Percentiles rank a stretch among this genome's conserved stretches.
Evolutionary conservation across 2,797 vertebrate genomes (phyloP).

Genomic region (Takifugu rubripes): DNA sequence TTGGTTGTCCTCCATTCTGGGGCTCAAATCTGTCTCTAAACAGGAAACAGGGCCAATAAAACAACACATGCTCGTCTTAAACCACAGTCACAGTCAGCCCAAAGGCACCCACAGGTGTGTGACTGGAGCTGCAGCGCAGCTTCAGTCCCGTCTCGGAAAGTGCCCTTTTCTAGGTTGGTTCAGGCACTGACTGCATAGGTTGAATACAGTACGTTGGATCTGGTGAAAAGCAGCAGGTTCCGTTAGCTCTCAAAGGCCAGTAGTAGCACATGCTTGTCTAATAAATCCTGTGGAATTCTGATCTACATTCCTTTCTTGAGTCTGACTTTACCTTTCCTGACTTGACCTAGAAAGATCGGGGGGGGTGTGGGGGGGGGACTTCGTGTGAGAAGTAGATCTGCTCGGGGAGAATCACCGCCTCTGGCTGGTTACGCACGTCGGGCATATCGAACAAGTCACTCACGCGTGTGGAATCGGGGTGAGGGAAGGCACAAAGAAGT

Average conservation of each 20-base stretch:
- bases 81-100: slow-evolving; percentile 6
- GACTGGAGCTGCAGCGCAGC: slow-evolving; percentile 27
- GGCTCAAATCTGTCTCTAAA: slow-evolving; percentile 20
- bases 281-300: slow-evolving; percentile 39
- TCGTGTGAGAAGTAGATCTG: slow-evolving; percentile 19
- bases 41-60: slow-evolving; percentile 5
- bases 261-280: slow-evolving; percentile 23
- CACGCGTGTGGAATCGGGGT: slow-evolving; percentile 19
- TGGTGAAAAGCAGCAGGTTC: no score
- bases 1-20: slow-evolving; percentile 9
- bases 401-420: slow-evolving; percentile 10
- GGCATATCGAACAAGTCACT: slow-evolving; percentile 13
- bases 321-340: no score
- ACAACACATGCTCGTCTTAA: slow-evolving; percentile 14
- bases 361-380: slow-evolving; percentile 43
- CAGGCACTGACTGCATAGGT: slow-evolving; percentile 53
- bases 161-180: slow-evolving; percentile 10
- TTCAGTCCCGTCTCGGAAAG: slow-evolving; percentile 20
- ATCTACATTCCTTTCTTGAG: slow-evolving; percentile 37
- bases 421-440: neutral
- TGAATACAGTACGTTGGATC: slow-evolving; percentile 53
- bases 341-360: neutral
- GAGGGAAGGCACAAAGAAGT: slow-evolving; percentile 61
- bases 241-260: neutral
- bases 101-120: slow-evolving; percentile 3